These are phyloP conservation scores for Rostratula benghalensis DNA, from an alignment of 2,113 vertebrate genomes.

Conservation along the genomic window DNA sequence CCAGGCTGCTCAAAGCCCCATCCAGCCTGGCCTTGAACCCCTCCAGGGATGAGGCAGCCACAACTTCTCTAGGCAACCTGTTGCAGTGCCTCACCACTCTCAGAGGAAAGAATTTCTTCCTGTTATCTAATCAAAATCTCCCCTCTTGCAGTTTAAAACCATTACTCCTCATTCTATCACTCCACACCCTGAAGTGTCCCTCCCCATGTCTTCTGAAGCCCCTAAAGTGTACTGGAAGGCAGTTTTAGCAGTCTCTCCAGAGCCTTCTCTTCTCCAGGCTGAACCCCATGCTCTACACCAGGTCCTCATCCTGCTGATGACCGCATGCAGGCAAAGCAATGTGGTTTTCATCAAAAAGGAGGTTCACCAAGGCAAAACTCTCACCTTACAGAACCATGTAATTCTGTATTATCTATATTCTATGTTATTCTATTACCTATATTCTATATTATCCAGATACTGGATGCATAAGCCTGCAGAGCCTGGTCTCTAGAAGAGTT, in stretches of 20 bases:
- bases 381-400: background rate
- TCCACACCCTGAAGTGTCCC: background rate
- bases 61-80: background rate
- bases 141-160: background rate
- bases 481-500: background rate
- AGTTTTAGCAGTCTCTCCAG: background rate
- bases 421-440: too few relatives aligned
- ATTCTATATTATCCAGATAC: too few relatives aligned
- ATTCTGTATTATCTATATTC: too few relatives aligned
- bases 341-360: background rate
- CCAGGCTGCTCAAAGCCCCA: background rate
- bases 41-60: background rate
- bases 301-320: background rate
- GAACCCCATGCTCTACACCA: background rate
- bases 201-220: background rate
- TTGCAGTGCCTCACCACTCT: background rate
- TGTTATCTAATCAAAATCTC: background rate
- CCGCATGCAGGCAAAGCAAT: background rate
- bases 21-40: background rate
- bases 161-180: background rate
- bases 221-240: background rate
- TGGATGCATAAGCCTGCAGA: background rate
- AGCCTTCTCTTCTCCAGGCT: background rate
- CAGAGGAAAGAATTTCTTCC: background rate
- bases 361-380: background rate